Evolutionary conservation across 2,113 vertebrate species (phyloP), one percentile per base, ranked within the genome.

Genomic region (Colaptes auratus): DNA sequence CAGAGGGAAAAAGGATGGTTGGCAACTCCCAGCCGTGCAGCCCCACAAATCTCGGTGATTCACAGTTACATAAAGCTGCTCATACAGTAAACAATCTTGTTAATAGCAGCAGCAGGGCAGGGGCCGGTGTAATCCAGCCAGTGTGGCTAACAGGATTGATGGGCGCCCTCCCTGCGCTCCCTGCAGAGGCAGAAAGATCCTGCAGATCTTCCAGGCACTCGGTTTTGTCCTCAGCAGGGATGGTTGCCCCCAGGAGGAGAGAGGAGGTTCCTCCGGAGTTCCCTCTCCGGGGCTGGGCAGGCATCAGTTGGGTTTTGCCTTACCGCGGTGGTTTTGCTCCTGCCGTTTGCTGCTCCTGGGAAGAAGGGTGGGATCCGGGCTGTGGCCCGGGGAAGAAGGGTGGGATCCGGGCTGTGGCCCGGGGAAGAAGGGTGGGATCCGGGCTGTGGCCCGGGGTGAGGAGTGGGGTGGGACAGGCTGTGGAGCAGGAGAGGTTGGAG

Each of bases 131-230:
- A 96, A 96, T 95, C 92, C 89, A 64, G 87, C 0, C 5, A 33
- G 81, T 91, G 95, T 89, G 91, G 94, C 94, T 96, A 95, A 96
- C 87, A 73, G 93, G 91, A 92, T 96, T 95, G 92, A 91, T 58
- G 27, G 93, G 82, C 90, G 82, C 55, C 10, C 82, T 90, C 92
- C 56, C 63, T 4, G 27, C 50, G 72, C 66, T 85, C 7, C 0
- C 48, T 79, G 91, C 71, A 63, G 67, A 9, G 66, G 74, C 59
- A 76, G 63, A 65, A 52, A 95, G 91, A 89, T 96, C 14, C 89
- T 84, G 88, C 56, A 82, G 91, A 94, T 95, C 91, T 82, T n/a
- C 42, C 55, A 82, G 86, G 48, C 77, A 20, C 50, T 73, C 6
- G 66, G 91, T 71, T 69, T 79, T 65, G 64, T 79, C 67, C 84